Percentiles rank a stretch among this genome's conserved stretches.
These are phyloP conservation scores for Cercocebus atys DNA, from an alignment of 2,113 vertebrate genomes.

Conservation along the genomic window DNA sequence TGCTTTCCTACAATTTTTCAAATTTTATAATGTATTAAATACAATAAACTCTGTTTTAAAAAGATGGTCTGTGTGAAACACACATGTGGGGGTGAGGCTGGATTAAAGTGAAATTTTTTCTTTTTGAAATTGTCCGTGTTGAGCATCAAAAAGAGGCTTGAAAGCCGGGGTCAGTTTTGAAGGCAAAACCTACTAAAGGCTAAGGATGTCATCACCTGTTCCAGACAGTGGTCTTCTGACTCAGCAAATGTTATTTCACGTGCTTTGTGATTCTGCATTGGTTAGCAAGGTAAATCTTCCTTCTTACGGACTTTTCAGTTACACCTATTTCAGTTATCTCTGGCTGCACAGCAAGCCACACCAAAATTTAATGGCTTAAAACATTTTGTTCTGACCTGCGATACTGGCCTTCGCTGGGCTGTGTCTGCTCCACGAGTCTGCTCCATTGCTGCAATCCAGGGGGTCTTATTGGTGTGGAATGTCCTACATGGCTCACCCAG, in stretches of 20 bases:
- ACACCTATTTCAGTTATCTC: not conserved
- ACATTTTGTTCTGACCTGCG: not conserved
- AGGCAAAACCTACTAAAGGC: not conserved
- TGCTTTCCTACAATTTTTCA: conserved; percentile 89
- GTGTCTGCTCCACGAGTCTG: not conserved
- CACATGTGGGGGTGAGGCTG: conserved; percentile 39
- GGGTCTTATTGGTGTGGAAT: accelerated
- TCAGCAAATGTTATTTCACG: too few species aligned
- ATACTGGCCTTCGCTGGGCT: not conserved
- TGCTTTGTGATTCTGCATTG: not conserved
- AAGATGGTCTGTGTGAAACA: conserved; percentile 80
- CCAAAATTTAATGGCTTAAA: not conserved
- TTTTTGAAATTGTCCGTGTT: not conserved
- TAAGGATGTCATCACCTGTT: too few species aligned
- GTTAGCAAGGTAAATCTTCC: not conserved
- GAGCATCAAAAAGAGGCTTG: not conserved
- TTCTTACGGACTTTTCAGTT: not conserved
- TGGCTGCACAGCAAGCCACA: not conserved
- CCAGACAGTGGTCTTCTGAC: not conserved
- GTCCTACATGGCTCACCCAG: not conserved
- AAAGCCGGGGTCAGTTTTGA: not conserved
- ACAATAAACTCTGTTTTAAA: conserved; percentile 89
- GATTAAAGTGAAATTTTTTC: conserved; percentile 26
- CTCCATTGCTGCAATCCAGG: not conserved
- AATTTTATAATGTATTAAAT: conserved; percentile 90